Evolutionary conservation across 2,797 vertebrate genomes (phyloP), one percentile per base, ranked within the genome.

Genomic region (Pangasius mekongensis): DNA sequence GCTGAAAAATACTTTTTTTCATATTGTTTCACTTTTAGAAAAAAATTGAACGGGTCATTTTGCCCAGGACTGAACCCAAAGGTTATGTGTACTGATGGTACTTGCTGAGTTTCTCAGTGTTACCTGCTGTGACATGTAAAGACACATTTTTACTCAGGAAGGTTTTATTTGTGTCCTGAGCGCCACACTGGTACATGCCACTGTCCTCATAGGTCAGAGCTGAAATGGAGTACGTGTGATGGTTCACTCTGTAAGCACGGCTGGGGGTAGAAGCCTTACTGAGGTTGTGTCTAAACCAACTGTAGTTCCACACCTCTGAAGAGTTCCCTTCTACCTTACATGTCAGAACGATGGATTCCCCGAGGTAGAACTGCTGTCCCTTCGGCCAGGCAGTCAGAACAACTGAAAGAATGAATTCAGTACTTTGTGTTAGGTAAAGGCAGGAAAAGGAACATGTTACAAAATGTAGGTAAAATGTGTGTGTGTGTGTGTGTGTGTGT

Each of bases 51-150:
- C n/a, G 24, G 11, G 24, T 64, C 3, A 83, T 47, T 64, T 83
- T 83, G 36, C 33, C 33, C 54, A 60, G 64, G 36, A 39, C 33
- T 36, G 78, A 62, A 24, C 56, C 22, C 24, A 62, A 27, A 60
- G 27, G 0, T 39, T 47, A 20, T 43, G n/a, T 49, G 14, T 66
- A n/a, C 13, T 62, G 36, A 10, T 64, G 33, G 80, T 49, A 30
- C 14, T 47, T 62, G 22, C 56, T 16, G 33, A 47, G 24, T 30
- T 30, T 64, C 8, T 87, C 64, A 30, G 4, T 58, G 78, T 73
- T 87, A 87, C 86, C 86, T 82, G 52, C 5, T 87, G 77, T 83
- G 36, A 87, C 36, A 16, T 7, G 47, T 73, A 87, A 33, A 60
- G 27, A 47, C 52, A 73, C 24, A 5, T 10, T 0, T 24, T 87